Conservation (phyloP, 2,113 vertebrate species). For the Alces alces region DNA sequence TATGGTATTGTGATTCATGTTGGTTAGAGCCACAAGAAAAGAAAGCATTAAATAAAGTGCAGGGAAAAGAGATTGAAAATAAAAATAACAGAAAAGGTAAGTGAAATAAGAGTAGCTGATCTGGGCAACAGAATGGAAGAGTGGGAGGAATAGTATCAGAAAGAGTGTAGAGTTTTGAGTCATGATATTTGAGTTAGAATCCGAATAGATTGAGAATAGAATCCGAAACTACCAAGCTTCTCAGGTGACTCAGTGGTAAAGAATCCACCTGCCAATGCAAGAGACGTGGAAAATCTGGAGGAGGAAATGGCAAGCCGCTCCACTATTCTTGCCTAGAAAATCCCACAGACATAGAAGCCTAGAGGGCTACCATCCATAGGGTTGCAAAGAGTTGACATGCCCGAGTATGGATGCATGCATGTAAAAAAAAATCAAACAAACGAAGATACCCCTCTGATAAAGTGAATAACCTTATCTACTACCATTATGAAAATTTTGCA, state of each 20-base stretch:
- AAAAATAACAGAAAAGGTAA: not conserved
- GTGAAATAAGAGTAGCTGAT: not conserved
- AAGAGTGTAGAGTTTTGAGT: not conserved
- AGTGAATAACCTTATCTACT: not conserved
- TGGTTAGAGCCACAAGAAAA: not conserved
- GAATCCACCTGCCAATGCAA: not conserved
- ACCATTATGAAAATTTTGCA: not conserved
- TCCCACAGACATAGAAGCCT: not conserved
- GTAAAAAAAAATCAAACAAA: not conserved
- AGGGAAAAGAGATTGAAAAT: not conserved
- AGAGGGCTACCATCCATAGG: not conserved
- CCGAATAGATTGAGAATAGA: no score
- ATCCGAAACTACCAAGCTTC: not conserved
- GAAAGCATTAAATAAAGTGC: not conserved
- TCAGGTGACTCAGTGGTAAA: not conserved
- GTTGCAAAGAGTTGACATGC: fast-evolving
- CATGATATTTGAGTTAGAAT: not conserved
- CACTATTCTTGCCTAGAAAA: not conserved
- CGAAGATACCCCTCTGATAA: not conserved
- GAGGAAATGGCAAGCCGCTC: not conserved
- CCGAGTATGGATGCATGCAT: fast-evolving
- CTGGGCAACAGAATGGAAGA: not conserved
- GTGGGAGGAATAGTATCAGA: not conserved
- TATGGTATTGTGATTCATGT: not conserved
- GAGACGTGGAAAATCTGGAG: not conserved